Evolutionary conservation across 2,797 vertebrate species (phyloP), one percentile per base, ranked within the genome.

Genomic region (Malurus leucopterus): DNA sequence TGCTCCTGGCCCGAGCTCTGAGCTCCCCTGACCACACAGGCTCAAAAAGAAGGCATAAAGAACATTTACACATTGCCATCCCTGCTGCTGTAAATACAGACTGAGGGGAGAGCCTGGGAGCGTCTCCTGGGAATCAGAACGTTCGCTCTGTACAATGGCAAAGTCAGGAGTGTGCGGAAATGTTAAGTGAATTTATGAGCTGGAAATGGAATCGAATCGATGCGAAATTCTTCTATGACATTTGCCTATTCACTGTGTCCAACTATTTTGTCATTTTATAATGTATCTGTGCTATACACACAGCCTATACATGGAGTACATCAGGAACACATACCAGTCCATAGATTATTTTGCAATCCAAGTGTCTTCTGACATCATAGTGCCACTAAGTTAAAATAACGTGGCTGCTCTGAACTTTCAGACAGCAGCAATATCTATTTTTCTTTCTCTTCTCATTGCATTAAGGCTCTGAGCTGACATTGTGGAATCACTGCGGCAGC

Each of bases 171-270:
- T 2, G 29, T 36, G 40, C 0, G 0, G 77, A 69, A 88, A 62
- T 16, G 24, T 49, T 88, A 53, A 80, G 54, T 62, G 73, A 72
- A 91, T 81, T 86, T 76, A 84, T 84, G 77, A 94, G 57, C 91
- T 73, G 24, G 46, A 79, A 92, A 88, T 68, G 49, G 68, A 84
- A 88, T 29, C 6, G 53, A 53, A 86, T 84, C 10, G 3, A 86
- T 53, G 30, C 3, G 6, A 88, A 89, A 76, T 40, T 86, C 92
- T 74, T 63, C 70, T 20, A 38, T 0, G 0, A 67, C 51, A 24
- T 65, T 90, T 61, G 13, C 32, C 38, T 84, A 73, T 24, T 70
- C 50, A 29, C 10, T 20, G 23, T 50, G 65, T 47, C 15, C 2
- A 74, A 47, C 15, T 59, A 32, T 72, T 78, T 53, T 58, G 26